phyloP scores from a whole-genome alignment of 2,113 vertebrate genomes.

The Tonatia bakeri region DNA sequence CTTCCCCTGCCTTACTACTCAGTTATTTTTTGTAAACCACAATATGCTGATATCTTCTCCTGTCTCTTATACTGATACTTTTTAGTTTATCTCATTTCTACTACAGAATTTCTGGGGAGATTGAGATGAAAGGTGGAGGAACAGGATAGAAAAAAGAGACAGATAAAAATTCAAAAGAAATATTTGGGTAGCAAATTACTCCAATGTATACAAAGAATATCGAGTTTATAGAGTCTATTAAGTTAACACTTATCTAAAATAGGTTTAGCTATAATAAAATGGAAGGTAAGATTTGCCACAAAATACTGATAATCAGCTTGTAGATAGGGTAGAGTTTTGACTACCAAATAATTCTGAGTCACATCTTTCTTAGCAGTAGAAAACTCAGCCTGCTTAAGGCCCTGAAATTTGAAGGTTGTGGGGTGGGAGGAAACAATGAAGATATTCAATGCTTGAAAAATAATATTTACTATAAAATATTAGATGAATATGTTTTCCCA shows the following conservation, averaged over 20 bases:
- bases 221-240: slow-evolving; percentile 27
- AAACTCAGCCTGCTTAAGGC: not conserved
- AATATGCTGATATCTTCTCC: not conserved
- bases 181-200: slow-evolving; percentile 45
- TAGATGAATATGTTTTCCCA: not conserved
- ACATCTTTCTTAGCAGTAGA: not conserved
- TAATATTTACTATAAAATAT: not conserved
- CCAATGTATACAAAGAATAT: slow-evolving; percentile 25
- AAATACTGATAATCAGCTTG: slow-evolving; percentile 24
- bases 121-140: not conserved
- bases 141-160: not conserved
- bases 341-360: slow-evolving; percentile 34
- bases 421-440: not conserved
- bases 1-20: not conserved
- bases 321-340: not conserved
- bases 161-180: slow-evolving; percentile 56
- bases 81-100: slow-evolving; percentile 22
- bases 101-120: not conserved
- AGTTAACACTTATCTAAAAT: slow-evolving; percentile 51
- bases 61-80: not conserved
- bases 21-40: not conserved
- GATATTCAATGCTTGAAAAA: not conserved
- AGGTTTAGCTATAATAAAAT: slow-evolving; percentile 41
- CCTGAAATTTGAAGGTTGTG: not conserved
- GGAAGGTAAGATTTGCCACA: slow-evolving; percentile 40